Evolutionary conservation across 2,888 invertebrate species (phyloP), one percentile per base, ranked within the genome.

Genomic region (Pasiphila rectangulata): DNA sequence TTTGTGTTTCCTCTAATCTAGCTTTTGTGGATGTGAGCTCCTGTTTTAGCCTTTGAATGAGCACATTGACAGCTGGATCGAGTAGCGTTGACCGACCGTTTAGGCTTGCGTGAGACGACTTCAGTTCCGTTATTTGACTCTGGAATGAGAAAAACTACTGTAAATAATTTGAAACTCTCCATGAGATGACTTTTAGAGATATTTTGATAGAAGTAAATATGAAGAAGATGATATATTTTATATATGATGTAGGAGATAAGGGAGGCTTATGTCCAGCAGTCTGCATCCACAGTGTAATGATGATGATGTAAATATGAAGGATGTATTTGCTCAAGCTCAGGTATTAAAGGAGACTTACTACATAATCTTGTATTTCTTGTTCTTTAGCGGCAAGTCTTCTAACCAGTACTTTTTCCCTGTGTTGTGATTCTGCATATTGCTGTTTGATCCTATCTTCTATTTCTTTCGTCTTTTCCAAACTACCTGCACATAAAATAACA

Each of bases 291-390:
- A n/a, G n/a, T n/a, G n/a, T n/a, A n/a, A n/a, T n/a, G n/a, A n/a
- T n/a, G n/a, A n/a, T n/a, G n/a, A n/a, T n/a, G n/a, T n/a, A n/a
- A n/a, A n/a, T n/a, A n/a, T n/a, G n/a, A n/a, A n/a, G n/a, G n/a
- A n/a, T n/a, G n/a, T n/a, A n/a, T n/a, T n/a, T n/a, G n/a, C n/a
- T n/a, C n/a, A n/a, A n/a, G n/a, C n/a, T n/a, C n/a, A n/a, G n/a
- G n/a, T 34, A 15, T 32, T 32, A 3, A 36, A 40, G 19, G 16
- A 9, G 56, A 75, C 95, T 91, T 91, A 98, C 98, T 90, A 95
- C 94, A 90, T 95, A 96, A 88, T 98, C 98, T 85, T 98, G 97
- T 79, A 97, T 93, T 89, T 98, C 98, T 82, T 98, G 98, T 78
- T 98, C 98, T 87, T 98, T 98, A 58, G 96, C 95, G 52, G 98